A percentile compares a stretch with the other conserved stretches of the same genome.
phyloP scores from a whole-genome alignment of 2,888 invertebrate genomes.

The Pterostichus madidus region DNA sequence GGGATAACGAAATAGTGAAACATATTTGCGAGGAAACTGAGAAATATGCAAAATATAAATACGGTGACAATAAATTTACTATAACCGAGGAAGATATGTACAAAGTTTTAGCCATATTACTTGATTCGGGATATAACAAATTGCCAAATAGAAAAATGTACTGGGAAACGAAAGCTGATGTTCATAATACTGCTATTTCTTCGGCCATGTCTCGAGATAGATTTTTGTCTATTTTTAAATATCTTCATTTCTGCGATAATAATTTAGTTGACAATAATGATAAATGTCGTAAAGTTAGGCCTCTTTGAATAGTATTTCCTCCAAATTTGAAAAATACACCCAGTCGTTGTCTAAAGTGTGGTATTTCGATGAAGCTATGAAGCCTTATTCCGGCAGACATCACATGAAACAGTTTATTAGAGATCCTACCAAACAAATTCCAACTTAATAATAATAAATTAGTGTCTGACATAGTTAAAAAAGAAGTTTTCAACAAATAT shows the following conservation, averaged over 20 bases:
- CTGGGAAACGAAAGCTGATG: constrained; percentile 37
- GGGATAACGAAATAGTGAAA: constrained; percentile 33
- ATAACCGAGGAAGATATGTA: constrained; percentile 34
- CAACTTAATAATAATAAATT: too few species aligned
- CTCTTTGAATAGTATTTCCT: constrained; percentile 32
- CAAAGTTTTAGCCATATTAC: constrained; percentile 41
- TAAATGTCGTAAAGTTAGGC: constrained; percentile 35
- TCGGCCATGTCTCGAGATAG: constrained; percentile 20
- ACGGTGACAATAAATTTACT: constrained; percentile 32
- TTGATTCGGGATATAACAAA: constrained; percentile 18
- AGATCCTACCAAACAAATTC: too few species aligned
- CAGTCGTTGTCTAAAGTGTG: constrained; percentile 28
- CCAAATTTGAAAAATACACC: constrained; percentile 25
- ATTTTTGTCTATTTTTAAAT: constrained; percentile 43
- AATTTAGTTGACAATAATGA: constrained; percentile 25
- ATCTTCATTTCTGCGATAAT: constrained; percentile 35
- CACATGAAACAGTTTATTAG: constrained; percentile 11
- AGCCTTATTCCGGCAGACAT: constrained; percentile 11
- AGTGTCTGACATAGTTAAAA: background rate
- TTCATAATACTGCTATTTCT: constrained; percentile 18
- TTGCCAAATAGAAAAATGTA: constrained; percentile 25
- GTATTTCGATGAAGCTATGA: background rate
- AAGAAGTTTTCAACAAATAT: background rate
- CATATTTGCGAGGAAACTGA: constrained; percentile 34
- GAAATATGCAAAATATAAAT: constrained; percentile 36